phyloP scores from a whole-genome alignment of 2,797 vertebrate species.

The Rhynchonycteris naso region DNA sequence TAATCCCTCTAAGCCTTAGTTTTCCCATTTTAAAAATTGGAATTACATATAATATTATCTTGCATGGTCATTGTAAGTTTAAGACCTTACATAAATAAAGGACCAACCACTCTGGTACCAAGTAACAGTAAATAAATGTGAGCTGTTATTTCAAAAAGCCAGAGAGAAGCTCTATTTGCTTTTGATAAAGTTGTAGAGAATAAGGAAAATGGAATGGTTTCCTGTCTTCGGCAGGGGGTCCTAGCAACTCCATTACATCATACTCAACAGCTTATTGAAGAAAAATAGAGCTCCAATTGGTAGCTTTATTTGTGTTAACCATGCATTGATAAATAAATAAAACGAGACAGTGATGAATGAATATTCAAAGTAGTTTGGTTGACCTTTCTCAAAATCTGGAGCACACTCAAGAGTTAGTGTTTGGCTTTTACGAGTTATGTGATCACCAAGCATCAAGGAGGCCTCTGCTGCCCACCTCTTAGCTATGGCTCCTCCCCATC shows the following conservation, averaged over 20 bases:
- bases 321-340: slow-evolving; percentile 1
- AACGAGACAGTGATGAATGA: background rate
- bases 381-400: background rate
- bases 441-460: background rate
- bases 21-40: slow-evolving; percentile 16
- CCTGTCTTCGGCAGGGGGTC: background rate
- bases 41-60: background rate
- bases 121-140: background rate
- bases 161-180: background rate
- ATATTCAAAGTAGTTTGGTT: background rate
- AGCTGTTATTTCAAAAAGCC: slow-evolving; percentile 14
- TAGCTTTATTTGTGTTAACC: background rate
- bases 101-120: background rate
- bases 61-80: background rate
- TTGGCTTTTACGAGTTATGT: background rate
- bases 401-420: background rate
- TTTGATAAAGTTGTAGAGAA: background rate
- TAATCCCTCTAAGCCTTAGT: background rate
- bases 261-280: background rate
- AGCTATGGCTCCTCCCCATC: background rate
- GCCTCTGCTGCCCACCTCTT: background rate
- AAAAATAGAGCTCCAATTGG: background rate
- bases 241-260: background rate
- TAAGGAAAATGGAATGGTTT: background rate
- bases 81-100: background rate